Conservation (phyloP, 2,113 vertebrate species). For the cat (Felis catus) region DNA sequence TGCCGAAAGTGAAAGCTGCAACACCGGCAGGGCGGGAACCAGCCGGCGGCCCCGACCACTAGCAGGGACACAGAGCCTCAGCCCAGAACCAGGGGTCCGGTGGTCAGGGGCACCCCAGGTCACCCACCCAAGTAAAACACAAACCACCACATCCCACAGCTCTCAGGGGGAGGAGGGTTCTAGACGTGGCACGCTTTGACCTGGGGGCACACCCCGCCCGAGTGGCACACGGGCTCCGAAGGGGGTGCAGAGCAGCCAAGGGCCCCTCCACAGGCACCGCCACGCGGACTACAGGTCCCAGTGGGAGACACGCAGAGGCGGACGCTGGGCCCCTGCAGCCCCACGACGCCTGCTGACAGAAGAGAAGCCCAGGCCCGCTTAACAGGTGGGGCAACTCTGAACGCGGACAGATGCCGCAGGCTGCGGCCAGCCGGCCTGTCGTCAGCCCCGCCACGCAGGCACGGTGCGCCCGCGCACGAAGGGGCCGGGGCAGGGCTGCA, state of each 20-base stretch:
- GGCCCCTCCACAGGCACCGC: background rate
- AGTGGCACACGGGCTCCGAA: background rate
- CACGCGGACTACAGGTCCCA: background rate
- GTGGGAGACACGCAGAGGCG: background rate
- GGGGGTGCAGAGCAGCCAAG: background rate
- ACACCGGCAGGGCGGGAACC: no score
- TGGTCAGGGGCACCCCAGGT: no score
- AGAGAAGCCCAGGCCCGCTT: background rate
- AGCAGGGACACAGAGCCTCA: background rate
- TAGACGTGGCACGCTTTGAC: no score
- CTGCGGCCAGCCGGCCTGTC: no score
- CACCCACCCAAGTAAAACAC: background rate
- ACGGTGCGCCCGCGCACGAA: fast-evolving
- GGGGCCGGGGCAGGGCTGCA: background rate
- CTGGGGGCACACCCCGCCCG: fast-evolving
- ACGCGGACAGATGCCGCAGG: background rate
- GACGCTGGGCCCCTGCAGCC: background rate
- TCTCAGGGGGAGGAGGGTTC: fast-evolving
- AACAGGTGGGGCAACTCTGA: no score
- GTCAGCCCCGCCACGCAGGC: no score
- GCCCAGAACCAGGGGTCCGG: background rate
- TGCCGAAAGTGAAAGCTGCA: no score
- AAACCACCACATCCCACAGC: background rate
- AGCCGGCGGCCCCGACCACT: background rate
- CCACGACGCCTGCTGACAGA: background rate